Conservation (phyloP, 2,797 vertebrate genomes). For the Uromys caudimaculatus region DNA sequence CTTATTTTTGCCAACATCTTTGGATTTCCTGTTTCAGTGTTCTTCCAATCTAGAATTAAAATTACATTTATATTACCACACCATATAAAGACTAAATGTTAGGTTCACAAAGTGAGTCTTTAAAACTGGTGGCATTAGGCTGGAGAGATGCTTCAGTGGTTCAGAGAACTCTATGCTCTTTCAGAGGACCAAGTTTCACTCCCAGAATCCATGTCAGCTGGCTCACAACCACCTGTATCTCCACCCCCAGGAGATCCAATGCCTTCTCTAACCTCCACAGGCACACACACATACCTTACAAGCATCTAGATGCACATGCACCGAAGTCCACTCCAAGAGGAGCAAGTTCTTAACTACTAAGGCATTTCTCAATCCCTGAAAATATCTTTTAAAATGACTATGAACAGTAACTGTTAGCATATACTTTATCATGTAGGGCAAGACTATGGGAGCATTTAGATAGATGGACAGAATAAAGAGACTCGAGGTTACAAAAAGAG, state of each 20-base stretch:
- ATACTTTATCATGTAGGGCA: background rate
- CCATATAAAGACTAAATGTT: background rate
- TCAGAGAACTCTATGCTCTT: background rate
- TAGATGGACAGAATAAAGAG: background rate
- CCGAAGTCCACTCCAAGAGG: background rate
- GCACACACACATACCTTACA: background rate
- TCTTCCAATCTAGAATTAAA: slow-evolving; percentile 15
- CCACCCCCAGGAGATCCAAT: background rate
- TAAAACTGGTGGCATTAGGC: background rate
- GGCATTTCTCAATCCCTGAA: too few relatives aligned
- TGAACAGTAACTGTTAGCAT: background rate
- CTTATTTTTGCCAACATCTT: slow-evolving; percentile 60
- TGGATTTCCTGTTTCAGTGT: slow-evolving; percentile 52
- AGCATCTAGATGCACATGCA: background rate
- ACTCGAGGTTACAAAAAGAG: background rate
- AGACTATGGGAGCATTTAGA: background rate
- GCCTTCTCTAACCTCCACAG: background rate
- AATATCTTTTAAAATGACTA: background rate
- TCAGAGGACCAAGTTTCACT: too few relatives aligned
- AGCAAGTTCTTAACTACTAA: background rate
- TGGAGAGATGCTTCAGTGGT: background rate
- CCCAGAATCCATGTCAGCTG: background rate
- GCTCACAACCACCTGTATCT: too few relatives aligned
- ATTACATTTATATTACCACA: background rate
- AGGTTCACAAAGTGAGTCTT: background rate